Evolutionary conservation across 2,113 vertebrate genomes (phyloP), one percentile per base, ranked within the genome.

Genomic region (Rhynchopsitta pachyrhyncha): DNA sequence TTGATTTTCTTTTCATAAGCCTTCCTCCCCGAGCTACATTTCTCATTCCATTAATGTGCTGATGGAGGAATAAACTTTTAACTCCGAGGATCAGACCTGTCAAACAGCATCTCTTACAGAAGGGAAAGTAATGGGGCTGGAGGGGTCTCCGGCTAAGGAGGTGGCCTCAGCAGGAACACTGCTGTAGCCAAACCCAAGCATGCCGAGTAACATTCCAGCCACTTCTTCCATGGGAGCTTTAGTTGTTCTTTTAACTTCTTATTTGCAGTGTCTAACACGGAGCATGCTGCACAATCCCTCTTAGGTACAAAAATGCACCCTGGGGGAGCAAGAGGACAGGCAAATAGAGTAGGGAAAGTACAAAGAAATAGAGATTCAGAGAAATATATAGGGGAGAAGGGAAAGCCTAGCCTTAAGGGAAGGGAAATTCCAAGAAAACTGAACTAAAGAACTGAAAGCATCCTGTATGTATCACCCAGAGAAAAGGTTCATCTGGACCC

Each of bases 61-160:
- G 95, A 95, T 95, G 82, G 63, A 94, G 64, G 91, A 95, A 96
- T 94, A 92, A 94, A 93, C n/a, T 89, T 93, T 71, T 87, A 95
- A 91, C 74, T 90, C 74, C 0, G 4, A 86, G 92, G 92, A 95
- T 97, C 92, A 96, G 62, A 66, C 46, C 92, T 93, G 92, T 95
- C 96, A 93, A 75, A 74, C 27, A 41, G 64, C 79, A 90, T 82
- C 69, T 62, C 46, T 79, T 83, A 49, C 42, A 47, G 64, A 68
- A 82, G 6, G 29, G 69, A 29, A 78, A 55, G 71, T 3, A 60
- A 50, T 46, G 8, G 33, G 80, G 60, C 23, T 13, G 2, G 46
- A 13, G n/a, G 47, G 50, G 18, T 59, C 60, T 93, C 55, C 31
- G 70, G 66, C 74, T 64, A 68, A 60, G 62, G 66, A 52, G 19